Evolutionary conservation across 2,888 invertebrate genomes (phyloP).

Genomic region (Platycheirus rosarum): DNA sequence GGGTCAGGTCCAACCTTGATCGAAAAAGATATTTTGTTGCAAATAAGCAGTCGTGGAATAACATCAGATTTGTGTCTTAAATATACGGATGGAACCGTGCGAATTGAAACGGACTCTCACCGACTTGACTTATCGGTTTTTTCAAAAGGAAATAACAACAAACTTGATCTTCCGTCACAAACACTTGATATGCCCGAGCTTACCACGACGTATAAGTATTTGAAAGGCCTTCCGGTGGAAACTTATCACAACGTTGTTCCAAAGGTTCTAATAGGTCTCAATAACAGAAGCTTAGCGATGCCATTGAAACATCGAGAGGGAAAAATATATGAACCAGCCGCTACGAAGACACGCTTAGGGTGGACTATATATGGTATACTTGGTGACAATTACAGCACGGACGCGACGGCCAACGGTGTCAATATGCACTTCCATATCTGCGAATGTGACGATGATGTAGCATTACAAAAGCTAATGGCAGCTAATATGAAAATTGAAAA

Average conservation of each 20-base stretch:
- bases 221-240: no score
- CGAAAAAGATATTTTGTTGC: neutral
- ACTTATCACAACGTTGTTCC: no score
- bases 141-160: constrained; percentile 28
- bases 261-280: no score
- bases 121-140: constrained; percentile 35
- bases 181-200: constrained; percentile 34
- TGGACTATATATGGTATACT: constrained; percentile 55
- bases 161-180: constrained; percentile 50
- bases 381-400: neutral
- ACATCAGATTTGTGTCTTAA: constrained; percentile 49
- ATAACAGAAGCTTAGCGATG: constrained; percentile 36
- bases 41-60: neutral
- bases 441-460: constrained; percentile 53
- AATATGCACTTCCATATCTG: constrained; percentile 59
- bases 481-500: constrained; percentile 40
- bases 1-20: constrained; percentile 55
- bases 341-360: constrained; percentile 60
- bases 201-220: constrained; percentile 23
- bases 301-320: constrained; percentile 53
- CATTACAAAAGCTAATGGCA: constrained; percentile 57
- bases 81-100: constrained; percentile 59
- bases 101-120: constrained; percentile 33
- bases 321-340: constrained; percentile 45
- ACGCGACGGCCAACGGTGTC: neutral